Base-by-base conservation (phyloP, 2,797 vertebrate genomes). In the Thunnus albacares region DNA sequence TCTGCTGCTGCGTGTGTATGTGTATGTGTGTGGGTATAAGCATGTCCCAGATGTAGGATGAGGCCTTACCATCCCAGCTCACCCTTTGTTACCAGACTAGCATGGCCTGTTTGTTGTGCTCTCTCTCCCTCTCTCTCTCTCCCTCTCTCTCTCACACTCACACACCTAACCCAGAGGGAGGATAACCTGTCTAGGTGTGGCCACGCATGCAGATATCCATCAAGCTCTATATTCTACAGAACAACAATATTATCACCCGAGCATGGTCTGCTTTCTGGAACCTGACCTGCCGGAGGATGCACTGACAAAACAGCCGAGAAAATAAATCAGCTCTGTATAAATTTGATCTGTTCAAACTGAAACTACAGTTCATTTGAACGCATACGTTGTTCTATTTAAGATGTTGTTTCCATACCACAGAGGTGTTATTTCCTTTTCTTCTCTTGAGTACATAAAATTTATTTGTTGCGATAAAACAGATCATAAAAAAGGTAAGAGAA, bases 181-280 rank as follows among this genome's bases (percentile, higher is more conserved):
- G 77, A 65, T 13, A 92, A 93, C 92, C 90, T 73, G 90, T 90
- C 77, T 91, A 77, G 91, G 92, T 86, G 91, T 79, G 91, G 79
- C 61, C 28, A 18, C 43, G 58, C 9, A 24, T 47, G 43, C 78
- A 83, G 64, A 45, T 15, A 55, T 67, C 66, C 65, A 74, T 68
- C 51, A 0, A 51, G 53, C 51, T 24, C 24, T 61, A 68, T 53
- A 57, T 67, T 70, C 60, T 49, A 35, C 35, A 77, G n/a, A 79
- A 70, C 45, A 71, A 65, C 33, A 26, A 22, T 0, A 33, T 62
- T 15, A 59, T 51, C 4, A 5, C 20, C 51, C 1, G 55, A 45
- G 26, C 38, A 9, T 2, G 6, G 3, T 41, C 11, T 38, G 53
- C 3, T 33, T 59, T 24, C 24, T 20, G 15, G 28, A 41, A 55